These are phyloP conservation scores for Onychostruthus taczanowskii DNA, from an alignment of 2,113 vertebrate genomes.

Conservation along the genomic window DNA sequence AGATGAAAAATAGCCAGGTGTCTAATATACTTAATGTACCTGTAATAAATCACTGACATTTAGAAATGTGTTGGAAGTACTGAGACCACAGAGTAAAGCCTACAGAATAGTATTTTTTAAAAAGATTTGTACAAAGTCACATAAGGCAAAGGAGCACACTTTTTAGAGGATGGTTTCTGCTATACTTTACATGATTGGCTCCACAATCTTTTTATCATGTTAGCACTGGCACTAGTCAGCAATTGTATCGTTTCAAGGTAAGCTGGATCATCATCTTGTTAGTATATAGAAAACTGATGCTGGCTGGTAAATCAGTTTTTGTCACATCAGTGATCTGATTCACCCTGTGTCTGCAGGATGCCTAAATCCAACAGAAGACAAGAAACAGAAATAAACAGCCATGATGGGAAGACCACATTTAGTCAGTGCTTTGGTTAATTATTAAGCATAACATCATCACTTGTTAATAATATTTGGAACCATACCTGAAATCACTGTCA, in stretches of 20 bases:
- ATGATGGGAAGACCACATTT: not conserved
- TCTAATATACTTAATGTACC: not conserved
- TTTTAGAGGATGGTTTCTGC: not conserved
- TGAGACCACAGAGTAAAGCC: not conserved
- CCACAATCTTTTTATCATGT: not conserved
- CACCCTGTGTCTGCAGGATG: not conserved
- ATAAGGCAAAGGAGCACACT: not conserved
- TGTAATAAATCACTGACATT: not conserved
- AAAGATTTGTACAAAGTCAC: not conserved
- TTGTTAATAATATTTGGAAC: not conserved
- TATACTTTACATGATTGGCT: not conserved
- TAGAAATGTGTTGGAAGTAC: not conserved
- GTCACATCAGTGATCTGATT: not conserved
- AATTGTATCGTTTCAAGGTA: not conserved
- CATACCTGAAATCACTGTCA: not conserved
- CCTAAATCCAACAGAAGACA: not conserved
- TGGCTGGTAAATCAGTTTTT: not conserved
- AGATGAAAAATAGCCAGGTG: not conserved
- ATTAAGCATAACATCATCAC: not conserved
- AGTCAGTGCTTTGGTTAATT: not conserved
- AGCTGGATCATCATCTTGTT: not conserved
- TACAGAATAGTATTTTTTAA: not conserved
- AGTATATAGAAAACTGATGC: not conserved
- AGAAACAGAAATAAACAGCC: not conserved
- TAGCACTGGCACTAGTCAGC: not conserved